Evolutionary conservation across 2,797 vertebrate species (phyloP).

Genomic region (Alosa sapidissima): DNA sequence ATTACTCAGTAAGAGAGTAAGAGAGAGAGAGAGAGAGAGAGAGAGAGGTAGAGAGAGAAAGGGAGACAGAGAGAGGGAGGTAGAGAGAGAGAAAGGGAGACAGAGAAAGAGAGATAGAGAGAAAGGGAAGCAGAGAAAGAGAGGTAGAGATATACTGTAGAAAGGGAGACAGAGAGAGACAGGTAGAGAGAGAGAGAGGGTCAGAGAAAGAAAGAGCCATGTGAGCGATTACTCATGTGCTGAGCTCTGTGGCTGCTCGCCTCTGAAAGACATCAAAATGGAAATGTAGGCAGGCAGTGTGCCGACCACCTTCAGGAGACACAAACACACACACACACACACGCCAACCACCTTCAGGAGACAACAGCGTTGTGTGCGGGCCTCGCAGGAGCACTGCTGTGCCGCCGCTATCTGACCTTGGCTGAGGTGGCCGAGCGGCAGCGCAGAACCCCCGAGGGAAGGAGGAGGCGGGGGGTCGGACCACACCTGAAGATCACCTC

Average conservation of each 20-base stretch:
- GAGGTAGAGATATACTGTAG: not conserved
- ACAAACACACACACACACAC: slow-evolving; percentile 4
- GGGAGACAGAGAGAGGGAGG: no score
- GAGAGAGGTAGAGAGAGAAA: not conserved
- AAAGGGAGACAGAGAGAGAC: no score
- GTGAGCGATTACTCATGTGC: slow-evolving; percentile 10
- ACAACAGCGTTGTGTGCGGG: not conserved
- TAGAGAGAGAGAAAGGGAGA: no score
- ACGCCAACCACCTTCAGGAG: not conserved
- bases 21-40: not conserved
- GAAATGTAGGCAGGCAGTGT: not conserved
- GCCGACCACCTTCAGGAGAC: slow-evolving; percentile 33
- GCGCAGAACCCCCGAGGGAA: not conserved
- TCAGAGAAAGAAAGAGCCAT: not conserved
- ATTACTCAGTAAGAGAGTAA: not conserved
- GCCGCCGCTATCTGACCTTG: slow-evolving; percentile 4
- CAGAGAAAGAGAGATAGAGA: no score
- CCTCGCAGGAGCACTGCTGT: not conserved
- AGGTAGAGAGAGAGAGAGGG: not conserved
- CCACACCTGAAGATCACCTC: slow-evolving; percentile 14
- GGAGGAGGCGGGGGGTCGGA: not conserved
- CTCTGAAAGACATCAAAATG: slow-evolving; percentile 2
- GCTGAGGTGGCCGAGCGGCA: not conserved
- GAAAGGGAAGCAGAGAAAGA: no score
- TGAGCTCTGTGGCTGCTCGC: not conserved